A percentile compares a stretch with the other conserved stretches of the same genome.
Conservation (phyloP, 2,888 invertebrate species). For the Oxytorus armatus region DNA sequence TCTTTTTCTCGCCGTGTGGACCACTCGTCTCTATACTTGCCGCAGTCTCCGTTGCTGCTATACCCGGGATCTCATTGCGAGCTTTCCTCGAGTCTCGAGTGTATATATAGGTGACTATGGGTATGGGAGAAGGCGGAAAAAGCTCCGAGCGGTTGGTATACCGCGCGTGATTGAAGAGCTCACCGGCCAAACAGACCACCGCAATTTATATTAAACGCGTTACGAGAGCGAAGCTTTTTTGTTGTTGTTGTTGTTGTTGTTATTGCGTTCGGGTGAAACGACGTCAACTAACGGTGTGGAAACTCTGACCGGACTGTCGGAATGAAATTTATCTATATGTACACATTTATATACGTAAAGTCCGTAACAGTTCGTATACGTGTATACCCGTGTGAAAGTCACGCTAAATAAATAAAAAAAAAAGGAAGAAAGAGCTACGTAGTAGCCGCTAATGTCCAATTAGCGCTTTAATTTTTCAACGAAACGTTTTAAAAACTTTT, state of each 20-base stretch:
- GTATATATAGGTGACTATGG: slow-evolving; percentile 4
- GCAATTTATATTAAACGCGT: slow-evolving; percentile 65
- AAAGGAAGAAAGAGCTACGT: too few relatives aligned
- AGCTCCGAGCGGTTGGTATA: slow-evolving; percentile 19
- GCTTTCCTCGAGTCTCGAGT: slow-evolving; percentile 43
- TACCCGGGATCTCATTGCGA: slow-evolving; percentile 40
- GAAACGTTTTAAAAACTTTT: too few relatives aligned
- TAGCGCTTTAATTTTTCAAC: background rate
- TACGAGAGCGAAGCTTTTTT: slow-evolving; percentile 26
- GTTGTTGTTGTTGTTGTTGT: background rate
- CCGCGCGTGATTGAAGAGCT: slow-evolving; percentile 61
- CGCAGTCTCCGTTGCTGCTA: background rate
- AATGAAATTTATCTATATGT: background rate
- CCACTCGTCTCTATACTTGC: too few relatives aligned
- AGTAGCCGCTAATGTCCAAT: background rate
- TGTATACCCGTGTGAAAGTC: too few relatives aligned
- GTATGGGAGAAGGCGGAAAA: slow-evolving; percentile 31
- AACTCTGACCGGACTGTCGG: slow-evolving; percentile 1
- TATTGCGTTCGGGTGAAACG: background rate
- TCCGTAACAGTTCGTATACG: too few relatives aligned
- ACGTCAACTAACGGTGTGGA: slow-evolving; percentile 25
- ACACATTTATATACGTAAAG: background rate
- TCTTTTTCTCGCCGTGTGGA: too few relatives aligned
- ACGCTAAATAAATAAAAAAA: too few relatives aligned
- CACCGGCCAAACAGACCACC: slow-evolving; percentile 50